Evolutionary conservation across 2,797 vertebrate species (phyloP), one percentile per base, ranked within the genome.

Genomic region (Morelia viridis): DNA sequence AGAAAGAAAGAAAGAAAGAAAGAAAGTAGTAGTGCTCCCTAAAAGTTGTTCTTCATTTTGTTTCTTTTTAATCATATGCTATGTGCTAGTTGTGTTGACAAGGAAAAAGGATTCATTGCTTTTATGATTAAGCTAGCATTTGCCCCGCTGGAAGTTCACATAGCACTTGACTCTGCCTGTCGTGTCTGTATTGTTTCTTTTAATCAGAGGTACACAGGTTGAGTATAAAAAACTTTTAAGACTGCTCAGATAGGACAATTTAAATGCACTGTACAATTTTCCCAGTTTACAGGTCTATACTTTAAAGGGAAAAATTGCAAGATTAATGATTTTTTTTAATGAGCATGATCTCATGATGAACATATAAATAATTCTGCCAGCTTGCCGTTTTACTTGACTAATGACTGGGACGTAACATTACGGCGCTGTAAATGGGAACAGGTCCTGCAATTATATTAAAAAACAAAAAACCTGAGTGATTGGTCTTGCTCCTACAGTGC

Each of bases 251-350:
- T 98, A 98, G 98, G 98, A 98, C 98, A 98, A 98, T 98, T 97
- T 98, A 98, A 92, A 98, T 99, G 99, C 99, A 99, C 99, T 99
- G 98, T 99, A 98, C 98, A 98, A 98, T 98, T 98, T 99, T 98
- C 98, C 98, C 98, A 98, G 98, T 99, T 99, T 99, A 99, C 98
- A 99, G 98, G 97, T 98, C 98, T 98, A 98, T 96, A 97, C 97
- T 98, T 92, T 97, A 97, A 98, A 98, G 98, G 98, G 98, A 99
- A 99, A 98, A 98, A 96, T 97, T 98, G 97, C 98, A 98, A 98
- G 97, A 98, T 98, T 97, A 97, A 97, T 97, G 97, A 96, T 35
- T 80, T 89, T 87, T 50, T 46, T 57, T 19, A 57, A 92, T 95
- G 57, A 98, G 95, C 95, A 96, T 94, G 96, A 97, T 98, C 97